Percentiles rank a stretch among this genome's conserved stretches.
Conservation (phyloP, 37 sponge, comb jelly and placozoan genomes). For the Amphimedon queenslandica region DNA sequence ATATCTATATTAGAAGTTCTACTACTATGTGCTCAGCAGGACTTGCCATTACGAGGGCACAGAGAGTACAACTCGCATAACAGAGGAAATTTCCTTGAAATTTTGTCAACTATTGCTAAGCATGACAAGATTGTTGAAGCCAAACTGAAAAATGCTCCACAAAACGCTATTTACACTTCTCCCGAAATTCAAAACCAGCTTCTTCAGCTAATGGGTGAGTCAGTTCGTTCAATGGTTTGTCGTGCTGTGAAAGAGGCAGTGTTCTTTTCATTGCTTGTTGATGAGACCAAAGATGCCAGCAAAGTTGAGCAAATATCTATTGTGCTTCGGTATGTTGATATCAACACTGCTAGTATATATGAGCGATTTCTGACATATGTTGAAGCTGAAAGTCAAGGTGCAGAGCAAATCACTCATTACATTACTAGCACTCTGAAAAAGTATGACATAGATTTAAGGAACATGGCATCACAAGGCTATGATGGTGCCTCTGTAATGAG, state of each 20-base stretch:
- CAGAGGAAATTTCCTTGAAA: too few relatives aligned
- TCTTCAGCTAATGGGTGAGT: constrained; percentile 53
- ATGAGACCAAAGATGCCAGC: constrained; percentile 63
- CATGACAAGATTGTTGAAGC: background rate
- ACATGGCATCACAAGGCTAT: constrained; percentile 48
- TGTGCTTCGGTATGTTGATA: constrained; percentile 63
- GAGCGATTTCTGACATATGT: constrained; percentile 54
- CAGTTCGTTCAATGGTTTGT: constrained; percentile 26
- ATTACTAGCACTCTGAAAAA: constrained; percentile 28
- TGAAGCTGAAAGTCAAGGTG: constrained; percentile 34
- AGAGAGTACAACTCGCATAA: constrained; percentile 25
- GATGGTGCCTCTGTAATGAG: too few relatives aligned
- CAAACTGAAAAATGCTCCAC: constrained; percentile 26
- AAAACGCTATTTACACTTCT: constrained; percentile 66
- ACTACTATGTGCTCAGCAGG: constrained; percentile 35
- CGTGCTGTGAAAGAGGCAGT: constrained; percentile 45
- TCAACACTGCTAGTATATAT: constrained; percentile 25
- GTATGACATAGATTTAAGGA: constrained; percentile 16
- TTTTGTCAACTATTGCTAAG: background rate
- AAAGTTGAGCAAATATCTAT: constrained; percentile 61
- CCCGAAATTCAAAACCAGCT: constrained; percentile 61
- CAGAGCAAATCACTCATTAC: constrained; percentile 19
- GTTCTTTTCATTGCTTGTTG: constrained; percentile 52
- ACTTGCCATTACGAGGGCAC: constrained; percentile 50
- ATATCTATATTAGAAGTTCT: constrained; percentile 29